Evolutionary conservation across 2,113 vertebrate genomes (phyloP).

Genomic region (Merops nubicus): DNA sequence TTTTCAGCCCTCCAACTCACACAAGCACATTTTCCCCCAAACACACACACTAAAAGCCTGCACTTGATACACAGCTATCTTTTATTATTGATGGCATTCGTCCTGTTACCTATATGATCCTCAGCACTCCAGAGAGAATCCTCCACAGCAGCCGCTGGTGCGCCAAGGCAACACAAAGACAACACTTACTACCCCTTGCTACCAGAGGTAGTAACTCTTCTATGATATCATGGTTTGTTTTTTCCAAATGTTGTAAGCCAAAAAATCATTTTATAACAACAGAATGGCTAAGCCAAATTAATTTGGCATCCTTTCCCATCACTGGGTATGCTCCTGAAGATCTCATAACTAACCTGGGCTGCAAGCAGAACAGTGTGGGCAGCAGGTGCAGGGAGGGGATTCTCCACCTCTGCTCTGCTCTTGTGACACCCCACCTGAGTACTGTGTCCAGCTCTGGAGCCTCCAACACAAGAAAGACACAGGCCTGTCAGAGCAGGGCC

Average conservation of each 20-base stretch:
- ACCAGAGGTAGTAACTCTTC: too few relatives aligned
- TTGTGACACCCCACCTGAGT: too few relatives aligned
- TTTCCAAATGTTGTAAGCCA: background rate
- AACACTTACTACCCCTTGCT: too few relatives aligned
- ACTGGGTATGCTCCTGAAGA: background rate
- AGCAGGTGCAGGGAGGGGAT: too few relatives aligned
- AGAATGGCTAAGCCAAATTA: background rate
- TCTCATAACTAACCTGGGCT: too few relatives aligned
- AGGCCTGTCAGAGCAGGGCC: too few relatives aligned
- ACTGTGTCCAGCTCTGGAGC: too few relatives aligned
- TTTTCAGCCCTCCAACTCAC: background rate
- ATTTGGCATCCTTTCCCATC: background rate
- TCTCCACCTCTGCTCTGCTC: too few relatives aligned
- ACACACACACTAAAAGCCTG: background rate
- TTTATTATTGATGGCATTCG: background rate
- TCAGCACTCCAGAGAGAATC: background rate
- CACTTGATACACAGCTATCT: background rate
- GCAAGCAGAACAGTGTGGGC: too few relatives aligned
- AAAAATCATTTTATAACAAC: background rate
- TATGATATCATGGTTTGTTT: too few relatives aligned
- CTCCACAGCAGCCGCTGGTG: too few relatives aligned
- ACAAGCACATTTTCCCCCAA: background rate
- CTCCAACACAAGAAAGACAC: too few relatives aligned
- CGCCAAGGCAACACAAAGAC: background rate
- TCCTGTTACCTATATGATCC: background rate